Percentiles rank a stretch among this genome's conserved stretches.
phyloP scores from a whole-genome alignment of 1,140 invertebrate genomes.

The Zaprionus ornatus region DNA sequence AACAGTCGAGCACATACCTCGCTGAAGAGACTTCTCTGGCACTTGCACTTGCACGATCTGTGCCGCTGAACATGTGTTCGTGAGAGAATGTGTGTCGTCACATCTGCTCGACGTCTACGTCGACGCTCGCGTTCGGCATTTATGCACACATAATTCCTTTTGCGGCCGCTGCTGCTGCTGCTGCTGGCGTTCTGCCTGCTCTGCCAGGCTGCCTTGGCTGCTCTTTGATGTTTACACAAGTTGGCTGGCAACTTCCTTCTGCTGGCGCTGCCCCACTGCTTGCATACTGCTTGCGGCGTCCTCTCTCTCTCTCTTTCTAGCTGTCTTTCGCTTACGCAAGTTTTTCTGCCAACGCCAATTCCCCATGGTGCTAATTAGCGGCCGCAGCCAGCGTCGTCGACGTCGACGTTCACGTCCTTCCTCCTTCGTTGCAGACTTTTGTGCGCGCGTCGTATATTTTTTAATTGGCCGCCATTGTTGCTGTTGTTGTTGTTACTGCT shows the following conservation, averaged over 20 bases:
- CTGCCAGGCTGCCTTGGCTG: constrained; percentile 19
- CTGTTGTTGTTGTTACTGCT: constrained; percentile 10
- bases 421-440: constrained; percentile 51
- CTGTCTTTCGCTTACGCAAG: constrained; percentile 70
- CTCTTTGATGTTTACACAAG: constrained; percentile 80
- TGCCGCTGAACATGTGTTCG: constrained; percentile 40
- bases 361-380: constrained; percentile 82
- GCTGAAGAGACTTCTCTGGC: not conserved
- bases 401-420: constrained; percentile 58
- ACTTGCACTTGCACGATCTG: constrained; percentile 6
- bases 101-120: constrained; percentile 19
- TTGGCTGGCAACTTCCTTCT: constrained; percentile 47
- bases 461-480: constrained; percentile 67
- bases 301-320: constrained; percentile 7
- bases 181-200: constrained; percentile 8
- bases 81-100: constrained; percentile 11
- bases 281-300: not conserved
- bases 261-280: constrained; percentile 11
- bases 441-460: constrained; percentile 69
- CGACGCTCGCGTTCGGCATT: constrained; percentile 20
- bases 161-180: constrained; percentile 38
- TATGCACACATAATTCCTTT: constrained; percentile 64
- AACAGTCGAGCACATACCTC: too few relatives aligned
- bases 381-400: constrained; percentile 18
- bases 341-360: constrained; percentile 67